Evolutionary conservation across 2,113 vertebrate species (phyloP), one percentile per base, ranked within the genome.

Genomic region (Dasyornis broadbenti): DNA sequence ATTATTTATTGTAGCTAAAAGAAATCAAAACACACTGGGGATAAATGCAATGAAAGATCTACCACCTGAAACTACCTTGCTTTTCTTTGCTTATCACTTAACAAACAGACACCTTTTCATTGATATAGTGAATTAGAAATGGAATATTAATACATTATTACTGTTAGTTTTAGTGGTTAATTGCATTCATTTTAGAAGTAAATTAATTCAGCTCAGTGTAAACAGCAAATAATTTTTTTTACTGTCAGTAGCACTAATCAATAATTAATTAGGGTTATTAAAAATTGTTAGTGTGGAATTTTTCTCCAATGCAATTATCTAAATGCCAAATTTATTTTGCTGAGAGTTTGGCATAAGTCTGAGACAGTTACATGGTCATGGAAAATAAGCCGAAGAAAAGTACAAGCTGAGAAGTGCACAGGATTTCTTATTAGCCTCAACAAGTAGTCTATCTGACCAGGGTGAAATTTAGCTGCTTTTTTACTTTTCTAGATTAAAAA

Each of bases 391-490:
- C 88, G 64, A 87, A 82, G 50, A 86, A 81, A 93, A 90, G 64
- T 92, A 91, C 84, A 83, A 92, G 86, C 68, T 95, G 94, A 96
- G 84, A 85, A 80, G n/a, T 45, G 91, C 86, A 89, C 4, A 91
- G 63, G 81, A 83, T 83, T 93, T 91, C 71, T 80, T 81, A 73
- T 79, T 80, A 87, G 61, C 64, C 53, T 86, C 73, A 89, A 81
- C 85, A 92, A 92, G 73, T 21, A 87, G 50, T 60, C 59, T 90
- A 81, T 81, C 63, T 91, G 66, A 35, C 39, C 26, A 69, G 33
- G 53, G 70, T 39, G 61, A 93, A 94, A 92, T 90, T 63, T 76
- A 82, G 66, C 39, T 94, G 37, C 22, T 84, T 91, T 90, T 90
- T 65, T 49, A 92, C 39, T 91, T 93, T 57, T 65, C 53, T 50